Percentiles rank a stretch among this genome's conserved stretches.
These are phyloP conservation scores for Leptonema lineaticorne DNA, from an alignment of 1,140 invertebrate species.

Conservation along the genomic window DNA sequence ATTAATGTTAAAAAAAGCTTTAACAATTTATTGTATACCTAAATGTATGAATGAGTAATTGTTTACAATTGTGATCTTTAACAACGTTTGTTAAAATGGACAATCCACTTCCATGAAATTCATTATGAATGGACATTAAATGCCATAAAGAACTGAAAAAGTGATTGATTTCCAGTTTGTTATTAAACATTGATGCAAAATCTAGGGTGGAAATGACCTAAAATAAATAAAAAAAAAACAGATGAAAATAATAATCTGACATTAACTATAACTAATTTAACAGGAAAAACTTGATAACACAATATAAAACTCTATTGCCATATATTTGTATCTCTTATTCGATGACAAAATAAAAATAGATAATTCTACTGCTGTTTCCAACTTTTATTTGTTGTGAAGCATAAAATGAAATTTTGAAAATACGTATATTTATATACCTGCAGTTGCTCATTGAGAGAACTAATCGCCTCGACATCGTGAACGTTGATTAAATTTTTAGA, in stretches of 20 bases:
- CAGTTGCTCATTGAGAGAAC: no score
- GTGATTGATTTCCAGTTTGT: constrained; percentile 51
- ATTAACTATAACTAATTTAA: no score
- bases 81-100: constrained; percentile 62
- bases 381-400: no score
- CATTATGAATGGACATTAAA: constrained; percentile 49
- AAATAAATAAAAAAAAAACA: constrained; percentile 23
- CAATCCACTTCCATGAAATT: constrained; percentile 61
- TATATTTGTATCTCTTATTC: no score
- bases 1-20: background rate
- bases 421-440: no score
- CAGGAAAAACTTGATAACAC: no score
- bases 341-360: no score
- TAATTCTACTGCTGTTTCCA: no score
- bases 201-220: constrained; percentile 54
- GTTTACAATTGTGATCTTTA: constrained; percentile 59
- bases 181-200: constrained; percentile 50
- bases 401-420: no score
- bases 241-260: background rate
- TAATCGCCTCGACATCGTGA: no score
- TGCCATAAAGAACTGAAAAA: constrained; percentile 55
- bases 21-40: constrained; percentile 49
- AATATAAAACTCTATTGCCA: no score
- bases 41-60: constrained; percentile 65
- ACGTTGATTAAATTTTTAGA: no score